These are phyloP conservation scores for Hartigia nigra DNA, from an alignment of 2,888 invertebrate species.

Conservation along the genomic window DNA sequence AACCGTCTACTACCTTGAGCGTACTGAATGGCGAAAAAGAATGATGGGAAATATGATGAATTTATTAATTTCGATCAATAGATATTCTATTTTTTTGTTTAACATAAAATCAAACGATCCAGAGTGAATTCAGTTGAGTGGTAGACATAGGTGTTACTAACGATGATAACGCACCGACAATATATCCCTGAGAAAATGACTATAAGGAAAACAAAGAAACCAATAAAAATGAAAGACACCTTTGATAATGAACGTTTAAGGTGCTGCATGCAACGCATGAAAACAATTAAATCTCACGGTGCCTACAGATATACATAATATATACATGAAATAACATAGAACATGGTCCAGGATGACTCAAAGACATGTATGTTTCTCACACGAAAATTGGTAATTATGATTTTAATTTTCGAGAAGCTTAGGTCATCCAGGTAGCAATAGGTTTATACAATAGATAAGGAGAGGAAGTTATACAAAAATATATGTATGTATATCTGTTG, in stretches of 20 bases:
- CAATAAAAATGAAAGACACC: neutral
- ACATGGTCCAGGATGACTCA: neutral
- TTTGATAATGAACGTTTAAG: neutral
- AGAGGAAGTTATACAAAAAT: neutral
- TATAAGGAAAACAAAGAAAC: neutral
- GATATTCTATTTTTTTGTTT: neutral
- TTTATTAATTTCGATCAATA: neutral
- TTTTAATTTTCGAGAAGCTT: neutral
- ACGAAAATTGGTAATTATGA: neutral
- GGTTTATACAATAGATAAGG: neutral
- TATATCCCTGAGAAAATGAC: neutral
- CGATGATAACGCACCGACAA: no score
- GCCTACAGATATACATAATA: neutral
- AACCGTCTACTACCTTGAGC: neutral
- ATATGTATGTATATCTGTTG: neutral
- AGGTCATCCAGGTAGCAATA: neutral
- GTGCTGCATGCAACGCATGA: neutral
- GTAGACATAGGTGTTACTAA: no score
- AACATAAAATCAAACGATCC: neutral
- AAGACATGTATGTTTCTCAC: neutral
- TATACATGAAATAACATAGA: neutral
- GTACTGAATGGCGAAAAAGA: neutral
- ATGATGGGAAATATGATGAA: neutral
- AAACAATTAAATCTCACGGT: neutral
- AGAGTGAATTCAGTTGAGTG: neutral